phyloP scores from a whole-genome alignment of 2,888 invertebrate genomes.

The Physocephala rufipes region DNA sequence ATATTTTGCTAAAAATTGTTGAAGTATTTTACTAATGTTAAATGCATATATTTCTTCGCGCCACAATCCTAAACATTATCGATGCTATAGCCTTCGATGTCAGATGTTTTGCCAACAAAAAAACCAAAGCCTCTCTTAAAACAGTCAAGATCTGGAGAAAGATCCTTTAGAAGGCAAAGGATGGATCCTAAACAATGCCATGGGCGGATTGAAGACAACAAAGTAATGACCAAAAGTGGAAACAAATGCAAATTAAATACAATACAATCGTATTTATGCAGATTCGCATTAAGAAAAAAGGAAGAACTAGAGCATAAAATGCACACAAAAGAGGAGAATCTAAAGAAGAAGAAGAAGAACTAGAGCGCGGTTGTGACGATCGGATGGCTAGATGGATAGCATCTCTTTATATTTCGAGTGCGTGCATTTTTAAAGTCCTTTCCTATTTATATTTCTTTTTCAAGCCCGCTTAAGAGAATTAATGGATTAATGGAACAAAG shows the following conservation, averaged over 20 bases:
- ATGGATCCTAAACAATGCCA: background rate
- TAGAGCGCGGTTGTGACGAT: background rate
- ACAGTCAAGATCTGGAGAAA: conserved; percentile 47
- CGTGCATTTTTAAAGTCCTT: background rate
- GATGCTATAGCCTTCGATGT: too few species aligned
- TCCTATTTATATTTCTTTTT: background rate
- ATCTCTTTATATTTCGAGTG: background rate
- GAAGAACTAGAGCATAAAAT: conserved; percentile 18
- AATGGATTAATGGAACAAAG: conserved; percentile 53
- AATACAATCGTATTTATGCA: conserved; percentile 16
- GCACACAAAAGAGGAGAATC: conserved; percentile 45
- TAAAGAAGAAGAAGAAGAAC: background rate
- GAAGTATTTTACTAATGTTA: too few species aligned
- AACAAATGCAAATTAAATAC: background rate
- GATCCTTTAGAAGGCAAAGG: conserved; percentile 32
- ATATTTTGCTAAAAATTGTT: too few species aligned
- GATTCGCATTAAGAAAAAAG: background rate
- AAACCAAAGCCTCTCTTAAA: conserved; percentile 48
- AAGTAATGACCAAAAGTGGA: background rate
- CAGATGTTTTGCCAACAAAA: conserved; percentile 57
- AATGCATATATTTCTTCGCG: too few species aligned
- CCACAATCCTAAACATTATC: too few species aligned
- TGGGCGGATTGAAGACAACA: background rate
- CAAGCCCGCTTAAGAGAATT: conserved; percentile 56
- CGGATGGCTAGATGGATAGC: background rate